Conservation (phyloP, 2,113 vertebrate genomes). For the Danio rerio region GRCz12tu NC_133190.1:21599501-21600000, state of each 20-base stretch:
- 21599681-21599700: conserved; percentile 55
- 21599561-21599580: conserved; percentile 99
- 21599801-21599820: conserved; percentile 51
- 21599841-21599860: conserved; percentile 33
- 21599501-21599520: conserved; percentile 99
- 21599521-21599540: conserved; percentile 99
- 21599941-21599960: conserved; percentile 35
- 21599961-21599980: conserved; percentile 33
- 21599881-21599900: neutral
- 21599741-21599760: conserved; percentile 50
- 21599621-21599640: conserved; percentile 56
- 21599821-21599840: conserved; percentile 44
- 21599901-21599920: neutral
- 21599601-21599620: conserved; percentile 68
- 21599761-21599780: conserved; percentile 55
- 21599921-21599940: conserved; percentile 23
- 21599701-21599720: conserved; percentile 57
- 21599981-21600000: conserved; percentile 38
- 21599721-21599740: conserved; percentile 49
- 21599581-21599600: conserved; percentile 80
- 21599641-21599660: conserved; percentile 59
- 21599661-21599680: conserved; percentile 59
- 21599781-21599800: conserved; percentile 51
- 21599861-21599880: conserved; percentile 18
- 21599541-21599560: conserved; percentile 99